Percentiles rank a stretch among this genome's conserved stretches.
Evolutionary conservation across 1,140 invertebrate genomes (phyloP).

Genomic region (Brachionus calyciflorus): DNA sequence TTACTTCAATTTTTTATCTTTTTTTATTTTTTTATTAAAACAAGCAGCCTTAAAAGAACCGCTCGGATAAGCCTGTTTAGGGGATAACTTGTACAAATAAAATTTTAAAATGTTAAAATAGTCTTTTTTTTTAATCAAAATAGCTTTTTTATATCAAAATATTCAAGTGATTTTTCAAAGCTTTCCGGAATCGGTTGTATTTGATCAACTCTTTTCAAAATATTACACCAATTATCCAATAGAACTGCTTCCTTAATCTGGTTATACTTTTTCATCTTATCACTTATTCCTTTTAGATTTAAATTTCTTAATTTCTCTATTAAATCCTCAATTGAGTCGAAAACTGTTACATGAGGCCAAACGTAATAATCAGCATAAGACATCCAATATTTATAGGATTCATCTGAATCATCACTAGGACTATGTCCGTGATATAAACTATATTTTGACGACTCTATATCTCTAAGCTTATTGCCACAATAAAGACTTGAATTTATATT

Average conservation of each 20-base stretch:
- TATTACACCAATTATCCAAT: conserved; percentile 32
- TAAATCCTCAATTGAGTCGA: conserved; percentile 41
- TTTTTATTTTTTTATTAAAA: no score
- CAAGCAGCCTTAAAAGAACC: no score
- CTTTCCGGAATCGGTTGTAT: background rate
- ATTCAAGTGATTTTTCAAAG: background rate
- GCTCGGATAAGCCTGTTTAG: no score
- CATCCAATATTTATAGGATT: conserved; percentile 47
- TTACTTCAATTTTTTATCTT: no score
- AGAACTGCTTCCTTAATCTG: background rate
- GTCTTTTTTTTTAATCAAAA: no score
- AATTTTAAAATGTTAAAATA: no score
- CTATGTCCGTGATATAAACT: conserved; percentile 29
- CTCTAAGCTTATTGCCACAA: background rate
- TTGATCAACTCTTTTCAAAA: background rate
- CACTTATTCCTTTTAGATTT: background rate
- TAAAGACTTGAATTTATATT: conserved; percentile 3
- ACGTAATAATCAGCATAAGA: conserved; percentile 47
- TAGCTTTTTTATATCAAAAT: background rate
- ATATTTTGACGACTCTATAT: conserved; percentile 9
- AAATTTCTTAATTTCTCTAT: conserved; percentile 17
- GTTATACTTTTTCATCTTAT: conserved; percentile 19
- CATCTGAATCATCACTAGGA: background rate
- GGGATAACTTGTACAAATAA: no score
- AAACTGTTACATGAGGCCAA: conserved; percentile 41